Base-by-base conservation (phyloP, 1,140 invertebrate genomes). In the Aphelenchoides fujianensis region DNA sequence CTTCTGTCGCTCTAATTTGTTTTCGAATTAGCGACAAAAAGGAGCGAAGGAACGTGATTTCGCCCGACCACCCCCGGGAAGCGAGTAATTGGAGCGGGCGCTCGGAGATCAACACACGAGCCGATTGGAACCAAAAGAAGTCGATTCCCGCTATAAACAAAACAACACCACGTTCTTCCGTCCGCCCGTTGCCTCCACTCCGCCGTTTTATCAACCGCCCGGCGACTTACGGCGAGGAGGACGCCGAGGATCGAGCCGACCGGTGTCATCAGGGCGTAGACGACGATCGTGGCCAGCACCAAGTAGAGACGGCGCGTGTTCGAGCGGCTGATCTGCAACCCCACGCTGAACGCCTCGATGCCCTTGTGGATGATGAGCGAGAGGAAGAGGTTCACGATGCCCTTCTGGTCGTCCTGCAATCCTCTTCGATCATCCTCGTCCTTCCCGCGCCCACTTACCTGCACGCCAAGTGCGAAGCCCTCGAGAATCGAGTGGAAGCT, bases 401-500 rank as follows among this genome's bases (percentile, higher is more conserved):
- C 74, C n/a, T 73, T 34, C 16, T 55, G 57, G 28, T 71, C 67
- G 31, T 81, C 76, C 66, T 78, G 28, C 3, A 74, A 27, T 78
- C 28, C 59, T n/a, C 5, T 52, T 53, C 59, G 34, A 52, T 5
- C 7, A 48, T 64, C 5, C 9, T 64, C 9, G 7, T 9, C 9
- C n/a, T 34, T 5, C 19, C 59, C 7, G 34, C 5, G 19, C 34
- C 5, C 32, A n/a, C n/a, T n/a, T n/a, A 73, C 79, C 54, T 82
- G 81, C 7, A 83, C 79, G 3, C 81, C 81, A 5, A 83, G 64
- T 3, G 81, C 81, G 41, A 83, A 79, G 5, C 81, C 81, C 73
- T 83, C 81, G 1, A 83, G 76, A 55, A 84, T 71, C 1, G 81
- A 84, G 54, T 83, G 81, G 68, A 83, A 84, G 7, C 76, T 79